phyloP scores from a whole-genome alignment of 2,888 invertebrate species.

The Horisme vitalbata region DNA sequence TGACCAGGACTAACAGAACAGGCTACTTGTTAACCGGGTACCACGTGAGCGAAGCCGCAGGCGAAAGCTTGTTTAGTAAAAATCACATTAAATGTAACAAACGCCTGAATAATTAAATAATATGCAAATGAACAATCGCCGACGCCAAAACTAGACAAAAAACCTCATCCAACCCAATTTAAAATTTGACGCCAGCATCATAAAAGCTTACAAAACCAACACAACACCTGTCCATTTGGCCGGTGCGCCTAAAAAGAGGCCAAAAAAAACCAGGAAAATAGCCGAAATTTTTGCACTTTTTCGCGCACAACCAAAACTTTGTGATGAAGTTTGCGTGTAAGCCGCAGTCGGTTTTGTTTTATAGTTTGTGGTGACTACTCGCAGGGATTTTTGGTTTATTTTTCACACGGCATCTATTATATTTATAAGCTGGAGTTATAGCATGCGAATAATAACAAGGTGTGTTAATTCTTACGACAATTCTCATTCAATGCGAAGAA shows the following conservation, averaged over 20 bases:
- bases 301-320: constrained; percentile 8
- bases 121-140: no score
- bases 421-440: no score
- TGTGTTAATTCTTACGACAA: no score
- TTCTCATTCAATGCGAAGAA: no score
- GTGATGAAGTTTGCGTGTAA: constrained; percentile 20
- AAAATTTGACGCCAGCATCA: constrained; percentile 5
- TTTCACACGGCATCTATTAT: neutral
- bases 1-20: no score
- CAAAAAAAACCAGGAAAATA: constrained; percentile 21
- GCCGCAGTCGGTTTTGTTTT: constrained; percentile 16
- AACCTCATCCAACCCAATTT: neutral
- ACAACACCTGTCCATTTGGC: constrained; percentile 18
- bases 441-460: no score
- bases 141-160: neutral
- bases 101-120: no score
- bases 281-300: constrained; percentile 18
- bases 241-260: constrained; percentile 9
- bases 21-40: no score
- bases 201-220: constrained; percentile 16
- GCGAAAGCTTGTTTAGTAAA: no score
- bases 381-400: neutral
- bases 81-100: no score
- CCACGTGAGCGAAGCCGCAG: no score
- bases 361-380: neutral